Percentiles rank a stretch among this genome's conserved stretches.
These are phyloP conservation scores for Prunella himalayana DNA, from an alignment of 2,113 vertebrate species.

Conservation along the genomic window DNA sequence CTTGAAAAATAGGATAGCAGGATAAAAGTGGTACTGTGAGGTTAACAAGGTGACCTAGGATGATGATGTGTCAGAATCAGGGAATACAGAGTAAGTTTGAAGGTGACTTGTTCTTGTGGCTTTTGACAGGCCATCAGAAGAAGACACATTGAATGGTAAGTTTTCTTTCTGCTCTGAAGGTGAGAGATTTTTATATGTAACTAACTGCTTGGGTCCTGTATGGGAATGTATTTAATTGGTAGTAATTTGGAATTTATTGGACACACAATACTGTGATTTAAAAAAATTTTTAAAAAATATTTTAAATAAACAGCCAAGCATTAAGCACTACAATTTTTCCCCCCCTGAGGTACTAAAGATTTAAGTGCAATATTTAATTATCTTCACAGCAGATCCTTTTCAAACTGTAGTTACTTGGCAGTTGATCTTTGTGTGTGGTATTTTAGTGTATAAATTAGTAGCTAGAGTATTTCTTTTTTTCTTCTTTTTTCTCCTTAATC, in stretches of 20 bases:
- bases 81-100: neutral
- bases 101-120: constrained; percentile 22
- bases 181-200: neutral
- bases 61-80: neutral
- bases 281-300: neutral
- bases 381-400: neutral
- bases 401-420: neutral
- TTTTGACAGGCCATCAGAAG: constrained; percentile 72
- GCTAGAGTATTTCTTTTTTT: neutral
- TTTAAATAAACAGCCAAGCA: neutral
- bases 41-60: constrained; percentile 23
- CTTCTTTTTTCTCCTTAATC: neutral
- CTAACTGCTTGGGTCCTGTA: neutral
- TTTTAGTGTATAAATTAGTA: neutral
- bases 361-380: neutral
- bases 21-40: neutral
- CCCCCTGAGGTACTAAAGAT: neutral
- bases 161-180: neutral
- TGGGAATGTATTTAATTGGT: neutral
- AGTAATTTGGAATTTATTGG: neutral
- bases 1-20: neutral
- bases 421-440: neutral
- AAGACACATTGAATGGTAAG: constrained; percentile 80
- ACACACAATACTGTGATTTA: neutral
- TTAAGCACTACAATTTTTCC: neutral